These are phyloP conservation scores for Dolichoris vasculosae DNA, from an alignment of 1,140 invertebrate species.

Conservation along the genomic window DNA sequence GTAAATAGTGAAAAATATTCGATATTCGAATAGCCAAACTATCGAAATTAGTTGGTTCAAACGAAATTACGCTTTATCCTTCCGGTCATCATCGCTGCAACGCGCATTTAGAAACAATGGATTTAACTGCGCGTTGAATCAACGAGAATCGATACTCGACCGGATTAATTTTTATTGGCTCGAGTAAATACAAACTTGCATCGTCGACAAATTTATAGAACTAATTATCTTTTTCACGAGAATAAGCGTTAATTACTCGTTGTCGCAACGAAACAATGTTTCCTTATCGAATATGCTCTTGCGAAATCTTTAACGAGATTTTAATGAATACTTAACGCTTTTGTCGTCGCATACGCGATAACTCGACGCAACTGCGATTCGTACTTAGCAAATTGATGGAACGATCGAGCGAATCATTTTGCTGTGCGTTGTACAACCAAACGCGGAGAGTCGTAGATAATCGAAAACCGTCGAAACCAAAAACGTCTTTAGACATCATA, in stretches of 20 bases:
- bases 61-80: too few species aligned
- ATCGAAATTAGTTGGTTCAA: too few species aligned
- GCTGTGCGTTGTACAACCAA: too few species aligned
- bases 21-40: too few species aligned
- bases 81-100: background rate
- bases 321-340: background rate
- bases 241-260: background rate
- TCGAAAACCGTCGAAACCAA: background rate
- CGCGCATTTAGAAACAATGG: background rate
- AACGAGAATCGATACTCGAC: background rate
- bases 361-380: too few species aligned
- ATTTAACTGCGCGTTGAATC: background rate
- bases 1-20: too few species aligned
- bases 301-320: background rate
- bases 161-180: background rate
- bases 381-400: too few species aligned
- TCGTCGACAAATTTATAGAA: background rate
- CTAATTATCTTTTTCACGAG: background rate
- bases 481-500: background rate
- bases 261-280: background rate
- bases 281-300: background rate
- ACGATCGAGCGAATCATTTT: too few species aligned
- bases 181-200: background rate
- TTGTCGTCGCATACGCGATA: background rate
- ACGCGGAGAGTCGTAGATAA: background rate